These are phyloP conservation scores for Euwallacea similis DNA, from an alignment of 1,140 invertebrate genomes.

Conservation along the genomic window DNA sequence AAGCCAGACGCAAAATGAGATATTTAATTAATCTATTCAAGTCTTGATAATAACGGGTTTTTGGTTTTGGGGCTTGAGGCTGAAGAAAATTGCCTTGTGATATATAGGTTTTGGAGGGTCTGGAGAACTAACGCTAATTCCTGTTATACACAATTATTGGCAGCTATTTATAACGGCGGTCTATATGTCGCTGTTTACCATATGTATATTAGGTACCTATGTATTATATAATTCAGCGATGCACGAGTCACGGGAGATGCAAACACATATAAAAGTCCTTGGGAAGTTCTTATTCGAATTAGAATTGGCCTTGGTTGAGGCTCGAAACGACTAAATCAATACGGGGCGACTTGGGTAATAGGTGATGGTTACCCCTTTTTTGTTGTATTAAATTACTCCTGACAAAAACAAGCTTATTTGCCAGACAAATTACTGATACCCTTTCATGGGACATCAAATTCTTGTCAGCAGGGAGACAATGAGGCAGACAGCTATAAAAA, in stretches of 20 bases:
- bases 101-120: too few relatives aligned
- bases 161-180: too few relatives aligned
- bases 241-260: too few relatives aligned
- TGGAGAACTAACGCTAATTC: too few relatives aligned
- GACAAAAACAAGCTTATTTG: conserved; percentile 3
- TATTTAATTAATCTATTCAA: conserved; percentile 13
- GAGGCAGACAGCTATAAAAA: too few relatives aligned
- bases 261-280: conserved; percentile 3
- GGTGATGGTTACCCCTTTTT: conserved; percentile 1
- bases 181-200: too few relatives aligned
- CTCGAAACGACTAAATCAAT: conserved; percentile 9
- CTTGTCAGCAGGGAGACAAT: too few relatives aligned
- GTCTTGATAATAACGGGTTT: neutral
- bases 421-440: neutral
- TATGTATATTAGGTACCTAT: too few relatives aligned
- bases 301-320: neutral
- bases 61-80: neutral
- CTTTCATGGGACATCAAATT: too few relatives aligned
- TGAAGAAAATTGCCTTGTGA: neutral
- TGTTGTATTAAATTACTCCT: conserved; percentile 8
- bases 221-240: too few relatives aligned
- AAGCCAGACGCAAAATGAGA: conserved; percentile 5
- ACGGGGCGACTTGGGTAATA: conserved; percentile 8
- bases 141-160: too few relatives aligned
- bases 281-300: conserved; percentile 6